These are phyloP conservation scores for Eurosta solidaginis DNA, from an alignment of 1,140 invertebrate genomes.

Conservation along the genomic window DNA sequence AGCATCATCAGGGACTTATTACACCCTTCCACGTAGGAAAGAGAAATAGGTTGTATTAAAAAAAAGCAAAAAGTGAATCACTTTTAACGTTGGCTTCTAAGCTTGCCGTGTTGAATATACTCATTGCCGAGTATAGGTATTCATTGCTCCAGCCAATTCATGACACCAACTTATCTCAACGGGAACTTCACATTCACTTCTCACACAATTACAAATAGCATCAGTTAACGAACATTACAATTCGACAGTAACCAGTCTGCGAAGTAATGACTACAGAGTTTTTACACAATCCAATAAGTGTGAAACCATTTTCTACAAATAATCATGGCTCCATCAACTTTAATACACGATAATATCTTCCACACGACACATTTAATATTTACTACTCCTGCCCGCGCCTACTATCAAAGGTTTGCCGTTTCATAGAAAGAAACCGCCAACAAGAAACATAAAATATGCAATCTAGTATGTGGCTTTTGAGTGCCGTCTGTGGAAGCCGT, in stretches of 20 bases:
- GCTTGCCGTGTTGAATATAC: too few species aligned
- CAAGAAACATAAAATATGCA: constrained; percentile 2
- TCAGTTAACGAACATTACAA: background rate
- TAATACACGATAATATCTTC: constrained; percentile 6
- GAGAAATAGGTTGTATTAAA: too few species aligned
- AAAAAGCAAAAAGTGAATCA: too few species aligned
- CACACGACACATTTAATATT: constrained; percentile 13
- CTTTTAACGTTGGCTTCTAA: too few species aligned
- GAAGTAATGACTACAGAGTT: background rate
- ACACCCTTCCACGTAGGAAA: too few species aligned
- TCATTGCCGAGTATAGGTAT: too few species aligned
- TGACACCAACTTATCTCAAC: too few species aligned
- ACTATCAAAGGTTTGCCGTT: background rate
- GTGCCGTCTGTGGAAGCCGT: too few species aligned
- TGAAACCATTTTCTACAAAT: background rate
- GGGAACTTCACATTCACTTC: background rate
- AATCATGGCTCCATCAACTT: background rate
- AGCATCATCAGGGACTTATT: too few species aligned
- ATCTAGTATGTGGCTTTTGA: background rate
- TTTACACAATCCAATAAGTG: background rate
- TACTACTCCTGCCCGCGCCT: background rate
- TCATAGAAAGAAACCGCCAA: too few species aligned
- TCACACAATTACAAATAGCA: background rate
- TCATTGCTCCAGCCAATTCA: too few species aligned
- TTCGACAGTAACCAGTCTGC: too few species aligned